Evolutionary conservation across 37 sponge, comb jelly and placozoan genomes (phyloP), one percentile per base, ranked within the genome.

Genomic region (Halisarca cf. caerulea): DNA sequence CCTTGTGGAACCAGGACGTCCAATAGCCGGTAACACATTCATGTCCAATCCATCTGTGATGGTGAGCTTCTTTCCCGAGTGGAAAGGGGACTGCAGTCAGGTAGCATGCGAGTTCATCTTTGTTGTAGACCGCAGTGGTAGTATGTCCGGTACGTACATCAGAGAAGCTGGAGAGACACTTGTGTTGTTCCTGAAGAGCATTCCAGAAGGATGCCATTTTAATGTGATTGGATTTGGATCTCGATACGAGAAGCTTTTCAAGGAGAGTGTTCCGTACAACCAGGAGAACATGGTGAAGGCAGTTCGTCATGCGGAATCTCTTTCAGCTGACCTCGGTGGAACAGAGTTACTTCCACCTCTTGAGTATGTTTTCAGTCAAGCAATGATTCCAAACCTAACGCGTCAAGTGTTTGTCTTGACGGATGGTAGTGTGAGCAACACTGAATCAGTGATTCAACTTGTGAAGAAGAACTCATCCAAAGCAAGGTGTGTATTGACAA

Each of bases 201-300:
- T 94, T 28, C 87, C 92, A 41, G 78, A 79, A 38, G 95, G 92
- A 42, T 89, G 92, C 62, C 80, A 57, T 43, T 94, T 94, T 85
- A 91, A 94, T 90, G 91, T 94, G 61, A 83, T 94, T 28, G 92
- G 95, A 28, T 94, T 94, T 86, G 94, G 94, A 8, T 80, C 84
- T 11, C 53, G 82, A 5, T 91, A 86, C 68, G 32, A 32, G 43
- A 42, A 61, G 1, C 82, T 94, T 25, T 94, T 94, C 54, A 84
- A 86, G 20, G 44, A 30, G 17, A 90, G 91, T 78, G 80, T 85
- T 20, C 85, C 80, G 14, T 93, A 93, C 78, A 45, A 84, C 41
- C 91, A 93, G 80, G 45, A 74, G 51, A 62, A 74, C 58, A 85
- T 93, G 28, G 94, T 90, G 61, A 38, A 24, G 54, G 91, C 94